Percentiles rank a stretch among this genome's conserved stretches.
These are phyloP conservation scores for Augochlora pura DNA, from an alignment of 1,140 invertebrate species.

Conservation along the genomic window DNA sequence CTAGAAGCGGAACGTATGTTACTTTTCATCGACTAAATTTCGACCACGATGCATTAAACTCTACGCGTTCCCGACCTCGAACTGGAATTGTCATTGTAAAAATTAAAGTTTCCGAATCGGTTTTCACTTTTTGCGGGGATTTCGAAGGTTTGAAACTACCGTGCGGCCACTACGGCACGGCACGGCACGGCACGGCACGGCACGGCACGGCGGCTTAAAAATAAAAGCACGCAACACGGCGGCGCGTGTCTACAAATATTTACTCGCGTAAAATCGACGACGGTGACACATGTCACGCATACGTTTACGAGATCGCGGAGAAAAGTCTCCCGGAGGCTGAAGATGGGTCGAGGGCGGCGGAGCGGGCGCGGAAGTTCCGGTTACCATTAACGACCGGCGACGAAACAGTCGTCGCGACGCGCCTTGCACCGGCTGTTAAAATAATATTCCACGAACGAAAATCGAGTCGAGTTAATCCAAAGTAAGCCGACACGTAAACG, in stretches of 20 bases:
- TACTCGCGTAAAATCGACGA: neutral
- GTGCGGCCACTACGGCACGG: too few relatives aligned
- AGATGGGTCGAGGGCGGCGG: neutral
- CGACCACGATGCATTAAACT: too few relatives aligned
- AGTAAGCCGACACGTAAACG: slow-evolving; percentile 10
- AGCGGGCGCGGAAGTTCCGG: neutral
- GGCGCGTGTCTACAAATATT: neutral
- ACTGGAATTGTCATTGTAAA: too few relatives aligned
- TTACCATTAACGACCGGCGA: neutral
- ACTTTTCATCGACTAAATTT: too few relatives aligned
- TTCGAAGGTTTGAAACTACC: too few relatives aligned
- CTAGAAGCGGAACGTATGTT: too few relatives aligned
- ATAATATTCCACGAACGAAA: slow-evolving; percentile 21
- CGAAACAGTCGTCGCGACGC: neutral
- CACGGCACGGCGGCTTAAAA: neutral
- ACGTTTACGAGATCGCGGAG: slow-evolving; percentile 5
- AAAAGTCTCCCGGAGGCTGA: neutral
- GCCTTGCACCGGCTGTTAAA: neutral
- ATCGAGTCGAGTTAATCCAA: slow-evolving; percentile 5
- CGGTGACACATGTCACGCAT: slow-evolving; percentile 23
- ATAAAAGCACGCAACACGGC: neutral
- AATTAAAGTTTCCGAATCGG: too few relatives aligned
- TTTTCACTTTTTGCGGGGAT: too few relatives aligned
- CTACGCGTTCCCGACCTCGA: too few relatives aligned
- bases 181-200: too few relatives aligned